Base-by-base conservation (phyloP, 2,888 invertebrate genomes). In the Liopterus haemorrhoidalis region DNA sequence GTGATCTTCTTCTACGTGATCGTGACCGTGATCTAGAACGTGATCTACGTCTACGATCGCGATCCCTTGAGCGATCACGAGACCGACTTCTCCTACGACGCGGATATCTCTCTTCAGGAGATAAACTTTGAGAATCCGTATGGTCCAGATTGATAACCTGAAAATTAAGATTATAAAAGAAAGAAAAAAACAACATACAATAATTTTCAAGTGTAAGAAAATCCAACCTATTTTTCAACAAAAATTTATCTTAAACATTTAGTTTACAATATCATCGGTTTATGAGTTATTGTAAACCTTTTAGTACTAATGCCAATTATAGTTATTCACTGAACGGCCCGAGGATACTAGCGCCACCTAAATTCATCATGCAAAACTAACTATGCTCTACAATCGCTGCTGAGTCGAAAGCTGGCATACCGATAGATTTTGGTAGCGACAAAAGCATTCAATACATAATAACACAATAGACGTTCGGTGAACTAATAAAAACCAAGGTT, bases 91-190 rank as follows among this genome's bases (percentile, higher is more conserved):
- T 66, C 53, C 69, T 62, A 11, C 71, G 63, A 30, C 69, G 61
- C 27, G 68, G 67, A 54, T 73, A 73, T 16, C 67, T 52, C 14
- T 66, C 63, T 25, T 66, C 64, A 3, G 66, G 62, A 4, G 64
- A 59, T n/a, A 60, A 62, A 50, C 69, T 68, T 11, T 64, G 58
- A 2, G 76, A 76, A 60, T 75, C 75, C 48, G 71, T 73, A 28
- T 72, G 74, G 63, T 77, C 76, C 60, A 77, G 65, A 58, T 61
- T 70, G 32, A 70, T 70, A 6, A 69, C 59, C 58, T 64, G 49
- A 27, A 54, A 51, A 19, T n/a, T n/a, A 35, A 25, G 8, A 28
- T 19, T 16, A 30, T 16, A 43, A 3, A 4, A 16, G 11, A 9
- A 27, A 27, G n/a, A n/a, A n/a, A n/a, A n/a, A n/a, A n/a, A n/a